Percentiles rank a stretch among this genome's conserved stretches.
phyloP scores from a whole-genome alignment of 2,888 invertebrate genomes.

The Tenodera sinensis region DNA sequence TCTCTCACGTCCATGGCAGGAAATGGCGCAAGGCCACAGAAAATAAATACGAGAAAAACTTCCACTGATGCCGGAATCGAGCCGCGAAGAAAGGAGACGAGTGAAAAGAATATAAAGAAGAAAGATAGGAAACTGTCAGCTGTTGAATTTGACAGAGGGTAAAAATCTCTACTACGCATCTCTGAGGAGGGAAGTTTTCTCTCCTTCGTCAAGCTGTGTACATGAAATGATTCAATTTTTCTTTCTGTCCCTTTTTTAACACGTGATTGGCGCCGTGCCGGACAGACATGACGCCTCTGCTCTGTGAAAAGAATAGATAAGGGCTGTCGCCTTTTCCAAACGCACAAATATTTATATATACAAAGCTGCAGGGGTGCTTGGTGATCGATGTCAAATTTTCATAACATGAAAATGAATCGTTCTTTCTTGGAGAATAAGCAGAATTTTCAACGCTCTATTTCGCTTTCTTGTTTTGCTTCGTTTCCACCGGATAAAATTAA shows the following conservation, averaged over 20 bases:
- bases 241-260: not conserved
- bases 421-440: not conserved
- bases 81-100: not conserved
- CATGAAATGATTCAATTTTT: conserved; percentile 5
- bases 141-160: conserved; percentile 7
- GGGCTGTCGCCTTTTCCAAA: not conserved
- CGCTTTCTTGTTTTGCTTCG: not conserved
- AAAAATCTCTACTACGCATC: conserved; percentile 17
- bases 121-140: conserved; percentile 10
- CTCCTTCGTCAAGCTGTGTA: not conserved
- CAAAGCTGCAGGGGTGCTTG: not conserved
- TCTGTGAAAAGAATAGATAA: not conserved
- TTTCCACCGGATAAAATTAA: too few species aligned
- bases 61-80: not conserved
- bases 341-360: not conserved
- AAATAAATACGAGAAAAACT: not conserved
- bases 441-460: not conserved
- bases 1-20: not conserved
- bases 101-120: conserved; percentile 1
- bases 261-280: not conserved
- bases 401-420: not conserved
- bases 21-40: not conserved
- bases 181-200: not conserved
- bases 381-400: not conserved
- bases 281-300: not conserved